Conservation (phyloP, 2,888 invertebrate species). For the Ganaspis brasiliensis region DNA sequence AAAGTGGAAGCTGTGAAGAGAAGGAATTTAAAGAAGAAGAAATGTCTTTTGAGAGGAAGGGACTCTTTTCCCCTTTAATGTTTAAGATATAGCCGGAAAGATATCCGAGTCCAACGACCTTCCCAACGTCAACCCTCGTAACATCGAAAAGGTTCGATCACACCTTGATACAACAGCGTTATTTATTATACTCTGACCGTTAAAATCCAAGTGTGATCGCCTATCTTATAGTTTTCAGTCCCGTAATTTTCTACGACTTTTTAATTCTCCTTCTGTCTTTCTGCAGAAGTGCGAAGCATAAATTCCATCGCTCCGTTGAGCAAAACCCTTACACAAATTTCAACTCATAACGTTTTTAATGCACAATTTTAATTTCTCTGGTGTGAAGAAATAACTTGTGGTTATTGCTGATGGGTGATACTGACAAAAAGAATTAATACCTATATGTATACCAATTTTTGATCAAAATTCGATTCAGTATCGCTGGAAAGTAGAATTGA, state of each 20-base stretch:
- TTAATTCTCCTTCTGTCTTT: not conserved
- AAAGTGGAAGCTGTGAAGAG: slow-evolving; percentile 29
- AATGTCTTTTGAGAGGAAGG: slow-evolving; percentile 16
- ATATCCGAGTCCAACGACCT: slow-evolving; percentile 36
- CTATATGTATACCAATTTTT: too few species aligned
- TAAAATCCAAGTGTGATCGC: slow-evolving; percentile 27
- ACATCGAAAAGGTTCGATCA: slow-evolving; percentile 34
- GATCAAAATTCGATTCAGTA: too few species aligned
- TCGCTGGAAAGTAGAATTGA: too few species aligned
- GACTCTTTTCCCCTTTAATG: slow-evolving; percentile 25
- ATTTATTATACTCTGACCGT: slow-evolving; percentile 30
- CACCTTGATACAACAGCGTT: slow-evolving; percentile 32
- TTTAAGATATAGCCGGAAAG: slow-evolving; percentile 36
- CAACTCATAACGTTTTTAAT: slow-evolving; percentile 14
- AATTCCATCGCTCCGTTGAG: not conserved
- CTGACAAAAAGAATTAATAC: too few species aligned
- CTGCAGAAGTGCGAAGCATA: not conserved
- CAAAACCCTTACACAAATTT: slow-evolving; percentile 6
- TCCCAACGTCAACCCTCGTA: slow-evolving; percentile 35
- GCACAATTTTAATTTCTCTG: slow-evolving; percentile 15
- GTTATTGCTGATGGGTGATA: too few species aligned
- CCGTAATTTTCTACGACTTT: slow-evolving; percentile 19
- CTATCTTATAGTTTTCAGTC: not conserved
- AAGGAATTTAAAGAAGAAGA: slow-evolving; percentile 39
- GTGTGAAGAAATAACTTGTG: slow-evolving; percentile 24